A percentile compares a stretch with the other conserved stretches of the same genome.
phyloP scores from a whole-genome alignment of 1,140 invertebrate species.

The Leptinotarsa lineolata region DNA sequence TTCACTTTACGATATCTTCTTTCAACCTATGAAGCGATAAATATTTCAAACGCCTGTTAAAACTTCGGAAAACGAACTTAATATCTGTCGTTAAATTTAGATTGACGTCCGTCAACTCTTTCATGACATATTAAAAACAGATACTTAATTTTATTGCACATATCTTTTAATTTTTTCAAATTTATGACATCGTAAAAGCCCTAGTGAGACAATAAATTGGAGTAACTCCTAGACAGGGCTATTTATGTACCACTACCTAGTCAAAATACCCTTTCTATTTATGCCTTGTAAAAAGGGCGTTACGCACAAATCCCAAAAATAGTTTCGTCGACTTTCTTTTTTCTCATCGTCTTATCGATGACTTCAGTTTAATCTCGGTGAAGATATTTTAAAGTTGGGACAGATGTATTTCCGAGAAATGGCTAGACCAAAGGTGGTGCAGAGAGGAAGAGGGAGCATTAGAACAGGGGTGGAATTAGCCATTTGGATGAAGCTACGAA shows the following conservation, averaged over 20 bases:
- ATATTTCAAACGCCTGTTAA: too few species aligned
- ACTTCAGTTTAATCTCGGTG: slow-evolving; percentile 11
- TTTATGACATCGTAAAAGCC: slow-evolving; percentile 20
- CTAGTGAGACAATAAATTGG: slow-evolving; percentile 12
- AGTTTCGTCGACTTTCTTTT: slow-evolving; percentile 26
- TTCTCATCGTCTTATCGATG: slow-evolving; percentile 30
- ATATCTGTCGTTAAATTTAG: slow-evolving; percentile 16
- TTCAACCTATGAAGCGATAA: too few species aligned
- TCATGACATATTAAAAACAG: slow-evolving; percentile 21
- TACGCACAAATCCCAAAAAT: background rate
- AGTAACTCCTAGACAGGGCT: slow-evolving; percentile 1
- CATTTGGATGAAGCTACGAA: too few species aligned
- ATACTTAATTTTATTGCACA: slow-evolving; percentile 29
- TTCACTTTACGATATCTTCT: too few species aligned
- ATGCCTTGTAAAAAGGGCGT: background rate
- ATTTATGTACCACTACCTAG: slow-evolving; percentile 17
- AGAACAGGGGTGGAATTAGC: background rate
- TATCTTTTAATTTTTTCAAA: slow-evolving; percentile 30
- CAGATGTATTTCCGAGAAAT: slow-evolving; percentile 39
- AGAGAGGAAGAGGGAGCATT: background rate
- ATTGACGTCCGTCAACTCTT: slow-evolving; percentile 9
- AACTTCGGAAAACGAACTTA: background rate
- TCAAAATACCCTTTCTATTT: slow-evolving; percentile 25
- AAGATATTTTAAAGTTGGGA: slow-evolving; percentile 34
- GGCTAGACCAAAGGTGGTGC: background rate